Evolutionary conservation across 2,888 invertebrate species (phyloP).

Genomic region (Heteromyza rotundicornis): DNA sequence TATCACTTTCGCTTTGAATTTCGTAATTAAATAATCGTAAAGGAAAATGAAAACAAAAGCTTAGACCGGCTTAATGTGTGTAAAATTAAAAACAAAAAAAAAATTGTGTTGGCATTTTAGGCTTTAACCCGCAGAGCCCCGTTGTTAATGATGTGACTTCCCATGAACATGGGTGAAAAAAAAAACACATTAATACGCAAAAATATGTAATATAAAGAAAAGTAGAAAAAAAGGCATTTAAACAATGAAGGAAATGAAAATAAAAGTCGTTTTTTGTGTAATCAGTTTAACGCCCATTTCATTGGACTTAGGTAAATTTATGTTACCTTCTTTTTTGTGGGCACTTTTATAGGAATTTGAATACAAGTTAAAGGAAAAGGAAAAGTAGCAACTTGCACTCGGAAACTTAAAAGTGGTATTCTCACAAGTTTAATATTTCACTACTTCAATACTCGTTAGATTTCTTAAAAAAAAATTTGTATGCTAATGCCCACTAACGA

Average conservation of each 20-base stretch:
- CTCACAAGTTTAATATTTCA: no score
- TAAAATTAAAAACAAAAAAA: neutral
- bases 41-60: neutral
- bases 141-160: constrained; percentile 8
- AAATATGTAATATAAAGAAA: neutral
- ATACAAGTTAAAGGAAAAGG: no score
- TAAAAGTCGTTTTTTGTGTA: neutral
- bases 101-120: neutral
- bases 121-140: neutral
- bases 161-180: constrained; percentile 1
- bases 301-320: no score
- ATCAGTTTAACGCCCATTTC: constrained; percentile 12
- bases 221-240: no score
- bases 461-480: no score
- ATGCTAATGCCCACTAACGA: no score
- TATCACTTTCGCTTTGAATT: constrained; percentile 20
- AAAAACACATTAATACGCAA: neutral
- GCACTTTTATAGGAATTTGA: no score
- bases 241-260: neutral
- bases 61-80: no score
- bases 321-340: no score
- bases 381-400: no score
- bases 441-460: no score
- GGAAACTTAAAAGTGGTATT: no score
- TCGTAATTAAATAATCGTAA: neutral